A percentile compares a stretch with the other conserved stretches of the same genome.
Conservation (phyloP, 1,140 invertebrate genomes). For the Drosophila quadrilineata region DNA sequence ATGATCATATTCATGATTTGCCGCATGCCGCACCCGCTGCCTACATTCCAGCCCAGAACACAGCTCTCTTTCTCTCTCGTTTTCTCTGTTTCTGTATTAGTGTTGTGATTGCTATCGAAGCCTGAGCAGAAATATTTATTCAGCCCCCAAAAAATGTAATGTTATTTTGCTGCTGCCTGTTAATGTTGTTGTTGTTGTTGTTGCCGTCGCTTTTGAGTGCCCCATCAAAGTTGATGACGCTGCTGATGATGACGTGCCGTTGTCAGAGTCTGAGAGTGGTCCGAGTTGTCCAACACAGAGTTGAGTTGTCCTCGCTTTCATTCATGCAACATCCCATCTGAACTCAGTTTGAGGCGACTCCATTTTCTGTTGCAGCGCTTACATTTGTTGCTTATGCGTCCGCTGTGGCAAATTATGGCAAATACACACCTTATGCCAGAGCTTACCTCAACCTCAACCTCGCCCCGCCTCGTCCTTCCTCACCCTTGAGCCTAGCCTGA, state of each 20-base stretch:
- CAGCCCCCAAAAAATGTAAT: constrained; percentile 73
- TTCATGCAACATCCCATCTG: constrained; percentile 40
- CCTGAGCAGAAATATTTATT: constrained; percentile 75
- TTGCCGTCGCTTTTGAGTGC: constrained; percentile 43
- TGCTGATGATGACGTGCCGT: constrained; percentile 72
- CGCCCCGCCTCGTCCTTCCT: background rate
- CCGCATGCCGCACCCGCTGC: constrained; percentile 30
- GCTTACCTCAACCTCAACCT: constrained; percentile 5
- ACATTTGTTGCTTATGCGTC: constrained; percentile 51
- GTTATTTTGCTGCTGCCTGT: constrained; percentile 31
- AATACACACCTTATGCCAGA: constrained; percentile 73
- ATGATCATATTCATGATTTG: background rate
- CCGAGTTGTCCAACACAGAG: constrained; percentile 28
- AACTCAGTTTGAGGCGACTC: background rate
- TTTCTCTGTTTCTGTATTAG: constrained; percentile 37
- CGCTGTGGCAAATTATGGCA: constrained; percentile 80
- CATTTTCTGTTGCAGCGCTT: constrained; percentile 27
- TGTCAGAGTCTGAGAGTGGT: constrained; percentile 40
- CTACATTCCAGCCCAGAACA: constrained; percentile 58
- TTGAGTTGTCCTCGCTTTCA: constrained; percentile 68
- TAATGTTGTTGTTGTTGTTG: constrained; percentile 15
- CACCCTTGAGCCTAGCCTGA: background rate
- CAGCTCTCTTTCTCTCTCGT: background rate
- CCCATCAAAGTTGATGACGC: constrained; percentile 65
- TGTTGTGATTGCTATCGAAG: constrained; percentile 66